Percentiles rank a stretch among this genome's conserved stretches.
These are phyloP conservation scores for Abramis brama DNA, from an alignment of 2,113 vertebrate species.

Conservation along the genomic window DNA sequence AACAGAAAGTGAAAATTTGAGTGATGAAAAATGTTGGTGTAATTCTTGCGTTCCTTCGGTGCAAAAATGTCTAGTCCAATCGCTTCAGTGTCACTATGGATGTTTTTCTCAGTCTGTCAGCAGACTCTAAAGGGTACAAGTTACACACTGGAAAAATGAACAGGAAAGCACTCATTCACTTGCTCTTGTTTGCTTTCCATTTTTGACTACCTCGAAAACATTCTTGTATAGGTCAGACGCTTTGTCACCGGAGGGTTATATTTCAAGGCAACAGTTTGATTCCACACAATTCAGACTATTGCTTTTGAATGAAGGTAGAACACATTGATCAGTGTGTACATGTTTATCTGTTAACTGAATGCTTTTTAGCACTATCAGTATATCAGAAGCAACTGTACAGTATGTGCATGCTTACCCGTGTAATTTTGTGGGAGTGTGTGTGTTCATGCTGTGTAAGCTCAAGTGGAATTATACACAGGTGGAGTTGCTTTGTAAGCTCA, in stretches of 20 bases:
- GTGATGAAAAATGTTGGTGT: neutral
- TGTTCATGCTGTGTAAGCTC: slow-evolving; percentile 58
- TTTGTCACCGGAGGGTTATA: slow-evolving; percentile 21
- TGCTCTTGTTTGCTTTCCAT: neutral
- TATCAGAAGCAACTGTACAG: neutral
- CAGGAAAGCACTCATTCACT: neutral
- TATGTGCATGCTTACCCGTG: neutral
- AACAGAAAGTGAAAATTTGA: neutral
- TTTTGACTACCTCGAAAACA: neutral
- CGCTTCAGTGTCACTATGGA: slow-evolving; percentile 52
- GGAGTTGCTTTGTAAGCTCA: slow-evolving; percentile 59
- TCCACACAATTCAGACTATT: neutral
- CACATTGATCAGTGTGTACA: neutral
- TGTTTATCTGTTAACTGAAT: neutral
- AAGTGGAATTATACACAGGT: slow-evolving; percentile 62
- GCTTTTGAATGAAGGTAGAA: slow-evolving; percentile 50
- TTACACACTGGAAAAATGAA: neutral
- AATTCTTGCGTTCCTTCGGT: slow-evolving; percentile 5
- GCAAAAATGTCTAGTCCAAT: slow-evolving; percentile 47
- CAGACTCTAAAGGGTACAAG: slow-evolving; percentile 15
- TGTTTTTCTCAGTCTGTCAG: slow-evolving; percentile 42
- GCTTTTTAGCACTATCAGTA: neutral
- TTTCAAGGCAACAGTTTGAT: neutral
- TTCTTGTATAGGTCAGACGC: slow-evolving; percentile 5
- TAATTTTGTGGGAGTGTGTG: neutral